Base-by-base conservation (phyloP, 2,113 vertebrate genomes). In the Sialia sialis region DNA sequence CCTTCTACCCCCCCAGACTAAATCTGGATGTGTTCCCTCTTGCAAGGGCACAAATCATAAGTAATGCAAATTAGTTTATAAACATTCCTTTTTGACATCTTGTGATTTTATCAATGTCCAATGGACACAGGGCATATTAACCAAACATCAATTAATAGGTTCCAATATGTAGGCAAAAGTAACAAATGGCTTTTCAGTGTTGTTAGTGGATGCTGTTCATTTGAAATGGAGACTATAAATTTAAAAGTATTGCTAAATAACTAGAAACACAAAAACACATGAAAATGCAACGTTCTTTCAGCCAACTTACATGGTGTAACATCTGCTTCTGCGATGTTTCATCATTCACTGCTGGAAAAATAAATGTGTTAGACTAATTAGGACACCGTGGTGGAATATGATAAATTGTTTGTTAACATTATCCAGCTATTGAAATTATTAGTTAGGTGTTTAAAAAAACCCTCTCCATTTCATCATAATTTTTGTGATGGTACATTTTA, bases 141-240 rank as follows among this genome's bases (percentile, higher is more conserved):
- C 36, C 54, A 74, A 60, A 63, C 8, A 8, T 76, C 63, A 89
- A 23, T 51, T 73, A 89, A 94, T 89, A 90, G 41, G 64, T 90
- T 94, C 79, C 75, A 85, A 48, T 77, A 85, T 26, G 38, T 67
- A 90, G 21, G 66, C 70, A 94, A 85, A 87, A 89, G 70, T 85
- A 91, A 93, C 67, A 93, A 97, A 91, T 74, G 87, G 48, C 51
- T 96, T 86, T 59, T 76, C 6, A 9, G 17, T 32, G 14, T 10
- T 95, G 39, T 85, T 93, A 83, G 70, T 58, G 55, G 58, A 34
- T 49, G 41, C 30, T 90, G 63, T 59, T 91, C 43, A 74, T 88
- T 91, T 95, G 84, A 91, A 95, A 90, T 67, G 39, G n/a, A 77
- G 87, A 6, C 15, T 52, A 86, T 86, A 94, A 93, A 94, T 94